Evolutionary conservation across 2,888 invertebrate genomes (phyloP).

Genomic region (Rotaria macrura): DNA sequence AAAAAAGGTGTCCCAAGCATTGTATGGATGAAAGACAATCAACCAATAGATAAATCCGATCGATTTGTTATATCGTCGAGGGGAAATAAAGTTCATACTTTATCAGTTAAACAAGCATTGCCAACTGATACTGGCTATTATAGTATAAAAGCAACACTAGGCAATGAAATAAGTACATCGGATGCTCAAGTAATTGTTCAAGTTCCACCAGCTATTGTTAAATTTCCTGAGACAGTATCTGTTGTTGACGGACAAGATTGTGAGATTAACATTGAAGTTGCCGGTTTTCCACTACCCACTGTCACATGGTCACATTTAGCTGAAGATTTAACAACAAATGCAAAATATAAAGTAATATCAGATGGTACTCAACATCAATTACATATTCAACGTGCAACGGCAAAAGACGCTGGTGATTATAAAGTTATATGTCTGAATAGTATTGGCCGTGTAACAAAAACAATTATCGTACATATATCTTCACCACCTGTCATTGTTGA

Average conservation of each 20-base stretch:
- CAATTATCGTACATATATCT: not conserved
- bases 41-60: not conserved
- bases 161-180: not conserved
- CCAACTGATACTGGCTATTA: slow-evolving; percentile 32
- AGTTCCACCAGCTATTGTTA: not conserved
- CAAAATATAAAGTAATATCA: slow-evolving; percentile 71
- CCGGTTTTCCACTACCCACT: not conserved
- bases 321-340: slow-evolving; percentile 53
- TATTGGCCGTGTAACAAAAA: not conserved
- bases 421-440: not conserved
- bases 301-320: not conserved
- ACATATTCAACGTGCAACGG: not conserved
- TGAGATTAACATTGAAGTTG: not conserved
- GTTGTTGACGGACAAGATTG: slow-evolving; percentile 17
- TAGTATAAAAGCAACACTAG: slow-evolving; percentile 21
- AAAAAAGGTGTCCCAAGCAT: not conserved
- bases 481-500: not conserved
- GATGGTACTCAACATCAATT: slow-evolving; percentile 54
- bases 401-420: not conserved
- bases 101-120: slow-evolving; percentile 24
- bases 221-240: not conserved
- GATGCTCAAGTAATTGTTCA: not conserved
- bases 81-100: slow-evolving; percentile 20
- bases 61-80: not conserved
- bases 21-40: slow-evolving; percentile 5